Evolutionary conservation across 2,888 invertebrate genomes (phyloP).

Genomic region (Drosophila atroscutellata): DNA sequence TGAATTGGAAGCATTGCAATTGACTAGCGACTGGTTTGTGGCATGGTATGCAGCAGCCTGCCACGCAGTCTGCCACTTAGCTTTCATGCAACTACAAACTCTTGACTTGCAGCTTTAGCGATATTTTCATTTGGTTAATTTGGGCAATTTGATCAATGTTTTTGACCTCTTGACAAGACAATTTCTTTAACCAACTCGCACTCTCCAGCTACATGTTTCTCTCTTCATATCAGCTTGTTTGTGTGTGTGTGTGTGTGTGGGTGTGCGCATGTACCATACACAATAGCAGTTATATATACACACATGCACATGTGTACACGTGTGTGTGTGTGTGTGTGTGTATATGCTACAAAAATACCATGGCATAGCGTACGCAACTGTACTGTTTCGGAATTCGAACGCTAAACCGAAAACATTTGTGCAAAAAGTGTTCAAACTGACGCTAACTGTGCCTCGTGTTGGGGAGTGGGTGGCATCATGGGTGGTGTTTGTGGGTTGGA

Average conservation of each 20-base stretch:
- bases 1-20: background rate
- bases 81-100: background rate
- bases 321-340: constrained; percentile 32
- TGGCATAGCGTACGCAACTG: constrained; percentile 75
- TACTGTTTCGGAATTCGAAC: constrained; percentile 76
- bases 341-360: constrained; percentile 69
- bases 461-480: constrained; percentile 1
- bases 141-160: constrained; percentile 34
- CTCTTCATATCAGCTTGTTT: background rate
- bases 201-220: background rate
- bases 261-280: constrained; percentile 65
- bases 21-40: background rate
- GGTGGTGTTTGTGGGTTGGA: background rate
- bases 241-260: constrained; percentile 28
- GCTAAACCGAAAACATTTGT: constrained; percentile 73
- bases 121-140: constrained; percentile 10
- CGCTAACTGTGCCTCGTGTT: constrained; percentile 38
- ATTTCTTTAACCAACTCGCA: constrained; percentile 20
- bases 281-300: constrained; percentile 22
- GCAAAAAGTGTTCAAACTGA: constrained; percentile 73
- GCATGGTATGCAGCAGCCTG: background rate
- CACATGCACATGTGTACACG: constrained; percentile 16
- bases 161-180: constrained; percentile 48
- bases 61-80: background rate
- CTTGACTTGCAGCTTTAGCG: background rate